These are phyloP conservation scores for Setophaga coronata DNA, from an alignment of 2,113 vertebrate genomes.

Conservation along the genomic window DNA sequence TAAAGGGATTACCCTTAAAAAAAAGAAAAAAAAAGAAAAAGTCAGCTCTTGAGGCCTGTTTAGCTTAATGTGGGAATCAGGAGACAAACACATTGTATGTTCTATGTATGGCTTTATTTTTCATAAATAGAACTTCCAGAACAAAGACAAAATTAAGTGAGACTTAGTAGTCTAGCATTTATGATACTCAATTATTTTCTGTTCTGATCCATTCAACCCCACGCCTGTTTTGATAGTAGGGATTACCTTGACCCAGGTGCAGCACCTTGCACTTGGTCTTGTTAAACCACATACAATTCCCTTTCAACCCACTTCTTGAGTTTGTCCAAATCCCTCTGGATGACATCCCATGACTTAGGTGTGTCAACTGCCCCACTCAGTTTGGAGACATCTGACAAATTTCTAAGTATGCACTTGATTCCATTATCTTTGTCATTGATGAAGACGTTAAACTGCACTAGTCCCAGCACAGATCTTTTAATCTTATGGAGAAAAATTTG, in stretches of 20 bases:
- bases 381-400: neutral
- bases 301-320: accelerated
- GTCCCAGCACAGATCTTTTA: accelerated
- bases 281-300: neutral
- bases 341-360: neutral
- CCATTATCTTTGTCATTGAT: neutral
- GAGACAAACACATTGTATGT: neutral
- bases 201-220: neutral
- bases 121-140: neutral
- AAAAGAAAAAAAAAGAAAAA: neutral
- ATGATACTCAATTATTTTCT: neutral
- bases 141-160: neutral
- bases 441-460: neutral
- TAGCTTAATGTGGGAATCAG: neutral
- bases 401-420: neutral
- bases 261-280: neutral
- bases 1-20: neutral
- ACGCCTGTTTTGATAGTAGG: accelerated
- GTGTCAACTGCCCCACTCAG: accelerated
- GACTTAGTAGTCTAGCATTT: neutral
- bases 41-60: neutral
- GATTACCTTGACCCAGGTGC: neutral
- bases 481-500: neutral
- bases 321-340: neutral
- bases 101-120: neutral